These are phyloP conservation scores for Emesis furor DNA, from an alignment of 2,888 invertebrate genomes.

Conservation along the genomic window DNA sequence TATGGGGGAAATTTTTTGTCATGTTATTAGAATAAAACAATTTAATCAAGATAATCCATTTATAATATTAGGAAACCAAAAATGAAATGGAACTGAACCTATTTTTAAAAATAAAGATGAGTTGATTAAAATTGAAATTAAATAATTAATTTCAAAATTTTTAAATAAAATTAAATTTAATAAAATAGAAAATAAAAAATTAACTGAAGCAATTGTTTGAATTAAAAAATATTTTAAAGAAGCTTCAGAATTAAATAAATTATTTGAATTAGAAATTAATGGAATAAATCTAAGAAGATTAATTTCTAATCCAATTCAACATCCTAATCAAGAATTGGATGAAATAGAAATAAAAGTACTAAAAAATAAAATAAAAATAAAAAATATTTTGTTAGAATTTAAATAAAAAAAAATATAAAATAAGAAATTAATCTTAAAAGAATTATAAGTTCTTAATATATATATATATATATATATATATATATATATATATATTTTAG, in stretches of 20 bases:
- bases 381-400: slow-evolving; percentile 90
- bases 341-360: slow-evolving; percentile 86
- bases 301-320: slow-evolving; percentile 93
- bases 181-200: slow-evolving; percentile 89
- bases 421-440: slow-evolving; percentile 81
- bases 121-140: slow-evolving; percentile 82
- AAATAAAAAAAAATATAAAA: slow-evolving; percentile 53
- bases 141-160: slow-evolving; percentile 82
- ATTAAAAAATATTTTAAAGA: slow-evolving; percentile 92
- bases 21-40: slow-evolving; percentile 91
- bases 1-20: slow-evolving; percentile 94
- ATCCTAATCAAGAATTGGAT: slow-evolving; percentile 85
- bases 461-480: slow-evolving; percentile 83
- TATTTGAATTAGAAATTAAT: slow-evolving; percentile 89
- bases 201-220: slow-evolving; percentile 92
- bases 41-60: slow-evolving; percentile 92
- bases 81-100: slow-evolving; percentile 92
- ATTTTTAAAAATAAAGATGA: slow-evolving; percentile 90
- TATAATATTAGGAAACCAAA: slow-evolving; percentile 92
- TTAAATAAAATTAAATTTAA: slow-evolving; percentile 83
- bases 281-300: slow-evolving; percentile 93
- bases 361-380: slow-evolving; percentile 89
- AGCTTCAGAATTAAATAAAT: slow-evolving; percentile 90
- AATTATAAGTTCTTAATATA: slow-evolving; percentile 61
- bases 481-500: slow-evolving; percentile 86